phyloP scores from a whole-genome alignment of 1,140 invertebrate species.

The Cepaea nemoralis region DNA sequence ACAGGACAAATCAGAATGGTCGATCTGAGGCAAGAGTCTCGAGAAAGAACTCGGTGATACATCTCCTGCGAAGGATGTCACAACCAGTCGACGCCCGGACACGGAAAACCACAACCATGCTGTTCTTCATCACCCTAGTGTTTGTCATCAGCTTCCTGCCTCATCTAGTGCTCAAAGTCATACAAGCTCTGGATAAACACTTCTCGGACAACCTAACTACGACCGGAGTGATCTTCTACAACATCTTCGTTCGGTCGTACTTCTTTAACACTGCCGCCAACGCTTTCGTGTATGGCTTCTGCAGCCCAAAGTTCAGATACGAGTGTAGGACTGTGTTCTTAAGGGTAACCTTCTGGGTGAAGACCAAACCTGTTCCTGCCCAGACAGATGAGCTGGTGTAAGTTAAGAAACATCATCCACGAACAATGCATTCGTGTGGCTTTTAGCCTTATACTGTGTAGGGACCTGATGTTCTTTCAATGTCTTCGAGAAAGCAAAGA shows the following conservation, averaged over 20 bases:
- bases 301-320: constrained; percentile 59
- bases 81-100: constrained; percentile 20
- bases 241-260: constrained; percentile 61
- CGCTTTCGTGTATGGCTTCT: constrained; percentile 64
- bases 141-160: constrained; percentile 65
- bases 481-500: too few relatives aligned
- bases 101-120: constrained; percentile 57
- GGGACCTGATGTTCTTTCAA: too few relatives aligned
- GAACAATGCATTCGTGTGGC: too few relatives aligned
- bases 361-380: background rate
- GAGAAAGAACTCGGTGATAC: constrained; percentile 23
- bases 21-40: background rate
- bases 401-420: background rate
- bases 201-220: constrained; percentile 42
- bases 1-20: background rate
- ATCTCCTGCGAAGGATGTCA: constrained; percentile 34
- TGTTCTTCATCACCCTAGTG: constrained; percentile 60
- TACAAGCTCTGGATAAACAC: constrained; percentile 50
- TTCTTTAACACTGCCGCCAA: constrained; percentile 64
- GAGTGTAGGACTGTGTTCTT: constrained; percentile 46
- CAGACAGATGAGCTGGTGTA: background rate
- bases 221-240: constrained; percentile 53
- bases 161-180: constrained; percentile 54
- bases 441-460: too few relatives aligned
- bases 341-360: constrained; percentile 17